These are phyloP conservation scores for Columba livia DNA, from an alignment of 2,113 vertebrate genomes.

Conservation along the genomic window DNA sequence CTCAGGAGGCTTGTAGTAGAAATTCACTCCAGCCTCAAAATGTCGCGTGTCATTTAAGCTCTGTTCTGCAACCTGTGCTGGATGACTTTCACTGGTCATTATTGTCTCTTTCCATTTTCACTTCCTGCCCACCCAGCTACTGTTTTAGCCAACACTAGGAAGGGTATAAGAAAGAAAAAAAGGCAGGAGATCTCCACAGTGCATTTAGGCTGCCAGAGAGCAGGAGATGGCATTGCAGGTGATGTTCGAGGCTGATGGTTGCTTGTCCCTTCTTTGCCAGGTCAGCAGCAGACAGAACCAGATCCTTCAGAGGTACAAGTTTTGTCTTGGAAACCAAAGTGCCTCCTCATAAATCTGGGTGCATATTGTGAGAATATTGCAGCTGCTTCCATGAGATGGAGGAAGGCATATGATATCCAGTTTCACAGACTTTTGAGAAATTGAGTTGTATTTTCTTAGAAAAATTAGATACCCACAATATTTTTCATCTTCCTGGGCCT, in stretches of 20 bases:
- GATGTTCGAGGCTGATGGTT: background rate
- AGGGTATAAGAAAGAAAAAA: background rate
- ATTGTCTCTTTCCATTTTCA: background rate
- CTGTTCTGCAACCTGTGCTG: background rate
- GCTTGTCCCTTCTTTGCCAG: background rate
- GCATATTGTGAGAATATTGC: background rate
- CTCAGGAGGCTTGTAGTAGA: background rate
- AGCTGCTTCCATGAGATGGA: background rate
- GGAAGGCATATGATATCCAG: background rate
- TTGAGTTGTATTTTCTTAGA: background rate
- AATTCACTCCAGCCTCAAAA: background rate
- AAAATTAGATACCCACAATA: background rate
- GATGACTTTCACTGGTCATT: background rate
- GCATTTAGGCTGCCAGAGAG: background rate
- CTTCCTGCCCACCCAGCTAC: background rate
- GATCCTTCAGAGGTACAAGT: background rate
- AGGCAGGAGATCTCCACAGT: background rate
- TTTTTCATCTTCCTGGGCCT: background rate
- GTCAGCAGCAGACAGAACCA: background rate
- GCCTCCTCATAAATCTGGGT: background rate
- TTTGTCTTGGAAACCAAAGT: background rate
- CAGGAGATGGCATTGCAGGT: background rate
- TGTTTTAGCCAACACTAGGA: background rate
- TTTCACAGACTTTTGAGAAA: background rate
- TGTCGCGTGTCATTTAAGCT: background rate